Base-by-base conservation (phyloP, 2,888 invertebrate genomes). In the Drosophila parthenogenetica region DNA sequence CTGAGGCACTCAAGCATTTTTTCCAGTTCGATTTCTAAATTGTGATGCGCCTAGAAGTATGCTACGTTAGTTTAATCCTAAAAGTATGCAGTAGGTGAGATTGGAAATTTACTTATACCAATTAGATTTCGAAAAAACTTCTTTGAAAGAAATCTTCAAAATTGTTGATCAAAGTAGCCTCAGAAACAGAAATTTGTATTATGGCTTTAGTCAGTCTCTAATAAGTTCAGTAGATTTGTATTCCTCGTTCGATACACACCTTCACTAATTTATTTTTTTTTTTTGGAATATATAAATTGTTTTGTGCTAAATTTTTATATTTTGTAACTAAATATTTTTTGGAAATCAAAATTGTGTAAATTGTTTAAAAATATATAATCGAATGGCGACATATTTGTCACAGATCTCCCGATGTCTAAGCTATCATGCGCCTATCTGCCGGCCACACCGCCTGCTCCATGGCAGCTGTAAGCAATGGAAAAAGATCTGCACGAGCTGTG, bases 381-480 rank as follows among this genome's bases (percentile, higher is more conserved):
- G 62, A 32, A 49, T 87, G 60, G 64, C 73, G 5, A 64, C 77
- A 8, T 69, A 69, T 79, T 45, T 79, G 25, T 64, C 69, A 11
- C 77, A 90, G 90, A 70, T 90, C 49, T 81, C 84, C 8, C 67
- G 89, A 46, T 87, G 79, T 43, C 14, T 84, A 3, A 69, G 72
- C 45, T 84, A 84, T 48, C 85, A 84, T 19, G 69, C 79, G 2
- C 89, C 84, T 0, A 69, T 70, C 8, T 76, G 67, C 13, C 73
- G 87, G 2, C 72, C 76, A 0, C 67, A 73, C 19, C 68, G 69
- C 0, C 13, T 87, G 14, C 58, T 80, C 14, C 69, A 78, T 45
- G 61, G 60, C 13, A 74, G 54, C 19, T 74, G 53, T 61, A 69
- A 55, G 40, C 79, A 65, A 5, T 78, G 82, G 35, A 73, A 63